phyloP scores from a whole-genome alignment of 2,113 vertebrate genomes.

The Plecotus auritus region DNA sequence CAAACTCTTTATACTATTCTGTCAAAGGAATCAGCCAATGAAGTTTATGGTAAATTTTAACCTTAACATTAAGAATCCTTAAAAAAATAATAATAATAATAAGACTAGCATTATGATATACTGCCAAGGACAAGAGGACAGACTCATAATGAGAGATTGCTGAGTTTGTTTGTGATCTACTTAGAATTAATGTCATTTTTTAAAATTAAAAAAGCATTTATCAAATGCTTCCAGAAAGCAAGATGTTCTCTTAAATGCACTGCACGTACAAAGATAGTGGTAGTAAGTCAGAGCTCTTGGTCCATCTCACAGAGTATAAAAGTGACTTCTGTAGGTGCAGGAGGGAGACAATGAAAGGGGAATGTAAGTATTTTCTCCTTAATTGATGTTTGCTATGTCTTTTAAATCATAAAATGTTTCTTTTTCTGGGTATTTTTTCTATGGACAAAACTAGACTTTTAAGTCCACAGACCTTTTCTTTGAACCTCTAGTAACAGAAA shows the following conservation, averaged over 20 bases:
- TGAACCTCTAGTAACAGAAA: neutral
- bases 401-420: neutral
- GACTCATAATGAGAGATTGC: neutral
- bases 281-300: neutral
- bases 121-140: neutral
- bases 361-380: neutral
- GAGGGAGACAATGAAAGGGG: too few species aligned
- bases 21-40: neutral
- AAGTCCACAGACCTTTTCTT: neutral
- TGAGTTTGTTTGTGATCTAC: neutral
- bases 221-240: neutral
- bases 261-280: neutral
- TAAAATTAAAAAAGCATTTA: neutral
- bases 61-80: neutral
- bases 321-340: neutral
- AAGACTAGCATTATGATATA: neutral
- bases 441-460: neutral
- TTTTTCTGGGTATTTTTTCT: neutral
- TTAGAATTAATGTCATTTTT: neutral
- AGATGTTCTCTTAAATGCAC: neutral
- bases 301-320: neutral
- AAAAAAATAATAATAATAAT: neutral
- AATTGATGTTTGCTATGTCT: neutral
- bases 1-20: neutral
- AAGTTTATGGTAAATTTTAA: neutral